Base-by-base conservation (phyloP, 2,888 invertebrate species). In the Ypsolopha scabrella region DNA sequence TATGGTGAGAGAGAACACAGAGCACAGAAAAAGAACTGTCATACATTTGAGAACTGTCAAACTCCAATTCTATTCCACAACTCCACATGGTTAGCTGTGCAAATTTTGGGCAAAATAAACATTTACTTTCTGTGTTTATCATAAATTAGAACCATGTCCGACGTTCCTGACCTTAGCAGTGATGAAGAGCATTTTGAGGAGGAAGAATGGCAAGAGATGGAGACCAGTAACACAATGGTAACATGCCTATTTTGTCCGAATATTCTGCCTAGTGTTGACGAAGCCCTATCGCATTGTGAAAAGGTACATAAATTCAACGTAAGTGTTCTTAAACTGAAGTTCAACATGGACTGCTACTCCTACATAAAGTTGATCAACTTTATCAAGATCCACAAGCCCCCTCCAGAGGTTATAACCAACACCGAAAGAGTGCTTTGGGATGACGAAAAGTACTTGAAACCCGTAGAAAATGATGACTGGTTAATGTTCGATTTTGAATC, bases 321-420 rank as follows among this genome's bases (percentile, higher is more conserved):
- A 52, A 74, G 87, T 6, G 73, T 77, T 48, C 77, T 95, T 39
- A 93, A 93, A 72, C 71, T 72, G 3, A 92, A 90, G 67, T 91
- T 92, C 63, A 88, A 88, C 59, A 92, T 95, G 90, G 94, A 95
- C 69, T 92, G 92, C 64, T 94, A 95, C 75, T 92, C 92, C 0
- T 94, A 92, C 60, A 92, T 94, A 34, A 94, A 94, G 71, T 62
- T 96, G 64, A 90, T 96, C 1, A 96, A 95, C 77, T 96, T 90
- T 64, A 91, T 95, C 55, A 89, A 94, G 60, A 86, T 78, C 10
- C 87, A 90, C 50, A 90, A 90, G 56, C 80, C 90, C 1, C 78
- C 75, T 49, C 76, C 92, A 0, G 87, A 89, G 54, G 85, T 88
- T 44, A 72, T 92, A 44, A 82, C 88, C 58, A 73, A 78, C 6